A percentile compares a stretch with the other conserved stretches of the same genome.
Evolutionary conservation across 2,113 vertebrate species (phyloP).

Genomic region (Holacanthus passer): DNA sequence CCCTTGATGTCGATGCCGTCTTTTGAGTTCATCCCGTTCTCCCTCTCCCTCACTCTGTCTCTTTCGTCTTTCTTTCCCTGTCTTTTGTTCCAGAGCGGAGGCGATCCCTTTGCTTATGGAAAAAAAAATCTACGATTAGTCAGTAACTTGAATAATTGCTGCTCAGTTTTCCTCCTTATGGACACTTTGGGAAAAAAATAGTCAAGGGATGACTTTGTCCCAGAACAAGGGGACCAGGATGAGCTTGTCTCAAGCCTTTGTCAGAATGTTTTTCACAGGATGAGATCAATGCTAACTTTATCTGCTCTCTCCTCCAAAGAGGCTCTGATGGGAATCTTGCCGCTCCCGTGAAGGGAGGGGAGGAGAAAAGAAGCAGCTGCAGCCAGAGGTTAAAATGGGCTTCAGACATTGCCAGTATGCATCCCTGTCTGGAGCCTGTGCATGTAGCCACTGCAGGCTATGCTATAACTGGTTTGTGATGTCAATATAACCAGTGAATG

Average conservation of each 20-base stretch:
- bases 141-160: constrained; percentile 44
- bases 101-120: constrained; percentile 28
- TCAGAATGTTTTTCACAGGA: constrained; percentile 56
- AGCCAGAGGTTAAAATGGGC: constrained; percentile 31
- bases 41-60: not conserved
- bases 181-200: constrained; percentile 26
- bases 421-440: not conserved
- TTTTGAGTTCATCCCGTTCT: constrained; percentile 29
- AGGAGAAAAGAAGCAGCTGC: constrained; percentile 5
- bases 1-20: constrained; percentile 54
- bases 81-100: constrained; percentile 40
- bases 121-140: constrained; percentile 29
- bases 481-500: not conserved
- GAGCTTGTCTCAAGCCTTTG: constrained; percentile 43
- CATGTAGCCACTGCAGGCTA: not conserved
- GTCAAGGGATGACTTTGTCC: constrained; percentile 19
- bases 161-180: constrained; percentile 36
- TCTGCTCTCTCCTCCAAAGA: constrained; percentile 43
- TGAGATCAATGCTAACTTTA: constrained; percentile 67
- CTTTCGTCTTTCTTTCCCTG: constrained; percentile 9
- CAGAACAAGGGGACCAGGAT: constrained; percentile 25
- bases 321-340: constrained; percentile 53
- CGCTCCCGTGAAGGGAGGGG: constrained; percentile 15
- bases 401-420: not conserved
- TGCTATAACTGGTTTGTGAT: not conserved